A percentile compares a stretch with the other conserved stretches of the same genome.
phyloP scores from a whole-genome alignment of 2,113 vertebrate species.

The Cebidichthys violaceus region DNA sequence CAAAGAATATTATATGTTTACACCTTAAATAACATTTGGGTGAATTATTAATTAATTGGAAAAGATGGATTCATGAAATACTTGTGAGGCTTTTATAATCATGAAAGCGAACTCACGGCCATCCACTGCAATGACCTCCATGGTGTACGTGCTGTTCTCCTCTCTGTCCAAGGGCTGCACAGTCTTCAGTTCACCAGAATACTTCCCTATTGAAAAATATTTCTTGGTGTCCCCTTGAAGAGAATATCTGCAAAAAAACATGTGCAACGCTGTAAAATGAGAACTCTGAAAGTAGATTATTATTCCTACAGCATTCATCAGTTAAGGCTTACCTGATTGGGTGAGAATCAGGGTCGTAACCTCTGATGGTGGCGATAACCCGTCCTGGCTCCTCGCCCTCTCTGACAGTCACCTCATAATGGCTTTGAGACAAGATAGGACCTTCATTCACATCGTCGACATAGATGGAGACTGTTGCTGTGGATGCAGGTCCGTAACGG shows the following conservation, averaged over 20 bases:
- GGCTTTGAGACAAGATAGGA: slow-evolving; percentile 81
- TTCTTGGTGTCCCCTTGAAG: slow-evolving; percentile 85
- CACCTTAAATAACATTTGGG: neutral
- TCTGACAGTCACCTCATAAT: slow-evolving; percentile 84
- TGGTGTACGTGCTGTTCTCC: slow-evolving; percentile 85
- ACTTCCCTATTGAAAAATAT: slow-evolving; percentile 86
- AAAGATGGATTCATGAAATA: neutral
- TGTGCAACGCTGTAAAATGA: neutral
- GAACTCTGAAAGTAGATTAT: neutral
- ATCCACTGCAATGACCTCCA: slow-evolving; percentile 85
- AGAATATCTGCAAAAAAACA: slow-evolving; percentile 81
- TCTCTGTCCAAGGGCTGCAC: slow-evolving; percentile 83
- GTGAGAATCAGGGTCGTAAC: slow-evolving; percentile 84
- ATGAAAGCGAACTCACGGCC: slow-evolving; percentile 77
- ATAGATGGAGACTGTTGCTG: slow-evolving; percentile 82
- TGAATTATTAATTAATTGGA: neutral
- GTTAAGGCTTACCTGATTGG: slow-evolving; percentile 77
- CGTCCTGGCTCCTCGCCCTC: slow-evolving; percentile 82
- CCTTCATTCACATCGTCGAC: slow-evolving; percentile 85
- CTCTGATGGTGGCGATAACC: slow-evolving; percentile 84
- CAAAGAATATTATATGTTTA: neutral
- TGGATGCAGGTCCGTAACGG: slow-evolving; percentile 84
- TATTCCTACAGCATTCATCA: neutral
- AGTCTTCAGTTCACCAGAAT: slow-evolving; percentile 84
- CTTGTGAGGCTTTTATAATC: neutral